Base-by-base conservation (phyloP, 2,113 vertebrate genomes). In the Poeciliopsis occidentalis region DNA sequence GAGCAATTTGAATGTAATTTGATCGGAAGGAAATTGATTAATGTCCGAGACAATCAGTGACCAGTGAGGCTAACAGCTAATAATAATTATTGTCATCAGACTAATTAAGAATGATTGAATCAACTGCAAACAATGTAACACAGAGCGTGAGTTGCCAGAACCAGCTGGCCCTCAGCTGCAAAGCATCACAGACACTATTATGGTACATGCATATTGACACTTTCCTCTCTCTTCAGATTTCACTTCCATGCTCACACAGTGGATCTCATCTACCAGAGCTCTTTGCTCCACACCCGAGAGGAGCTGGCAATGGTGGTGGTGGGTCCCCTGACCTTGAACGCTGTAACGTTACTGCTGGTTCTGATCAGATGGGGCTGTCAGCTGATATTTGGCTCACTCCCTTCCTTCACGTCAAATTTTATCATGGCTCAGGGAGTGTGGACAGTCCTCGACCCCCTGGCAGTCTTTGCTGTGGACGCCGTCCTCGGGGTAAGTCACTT, bases 401-500 rank as follows among this genome's bases (percentile, higher is more conserved):
- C 96, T 86, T 96, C 95, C 90, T 95, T 96, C 95, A 95, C 97
- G 97, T 98, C 97, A 97, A 97, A 97, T 93, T 94, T 97, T 93
- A 97, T 99, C 96, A 96, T 96, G 93, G 93, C 95, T 94, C 92
- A 96, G 95, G 97, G 95, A 90, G 93, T 97, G 91, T 99, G 98
- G 97, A 97, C 97, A 94, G 89, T 97, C 90, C 94, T 98, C 74
- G 95, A 98, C 96, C 97, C 97, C 85, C 93, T 97, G 95, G 97
- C 96, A 8, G 95, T 98, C 92, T 96, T 98, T 83, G 64, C 95
- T 92, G 97, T 98, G 93, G 97, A 99, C 93, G 91, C 90, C 82
- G 60, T 96, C 96, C 97, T 98, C 89, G 96, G 97, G 97, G 97
- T 99, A 97, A 98, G 98, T 98, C 96, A 95, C 95, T 95, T 95